Evolutionary conservation across 1,140 invertebrate species (phyloP).

Genomic region (Caerostris darwini): DNA sequence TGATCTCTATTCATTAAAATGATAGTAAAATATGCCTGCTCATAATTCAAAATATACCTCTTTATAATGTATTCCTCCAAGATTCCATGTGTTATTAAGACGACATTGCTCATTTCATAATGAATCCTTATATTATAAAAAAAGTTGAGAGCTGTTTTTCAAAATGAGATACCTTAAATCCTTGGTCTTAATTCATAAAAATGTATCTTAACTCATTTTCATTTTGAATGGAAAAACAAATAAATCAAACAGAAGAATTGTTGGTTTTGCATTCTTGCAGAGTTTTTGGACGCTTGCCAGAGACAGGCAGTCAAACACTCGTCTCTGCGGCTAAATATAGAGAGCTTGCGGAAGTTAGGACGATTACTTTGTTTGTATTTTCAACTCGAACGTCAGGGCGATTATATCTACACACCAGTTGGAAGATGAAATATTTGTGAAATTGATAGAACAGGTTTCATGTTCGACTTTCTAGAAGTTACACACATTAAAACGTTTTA

Average conservation of each 20-base stretch:
- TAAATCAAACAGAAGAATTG: neutral
- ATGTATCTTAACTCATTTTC: too few relatives aligned
- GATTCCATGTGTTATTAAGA: too few relatives aligned
- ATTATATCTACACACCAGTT: neutral
- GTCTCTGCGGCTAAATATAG: conserved; percentile 11
- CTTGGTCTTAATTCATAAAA: too few relatives aligned
- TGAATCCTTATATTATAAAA: too few relatives aligned
- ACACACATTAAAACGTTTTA: neutral
- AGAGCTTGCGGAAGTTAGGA: neutral
- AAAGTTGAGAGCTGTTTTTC: too few relatives aligned
- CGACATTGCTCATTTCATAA: too few relatives aligned
- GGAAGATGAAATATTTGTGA: neutral
- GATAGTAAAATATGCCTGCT: too few relatives aligned
- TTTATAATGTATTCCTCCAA: too few relatives aligned
- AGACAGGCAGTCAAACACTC: neutral
- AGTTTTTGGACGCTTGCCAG: neutral
- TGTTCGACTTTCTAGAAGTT: neutral
- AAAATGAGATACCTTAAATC: too few relatives aligned
- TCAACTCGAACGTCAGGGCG: neutral
- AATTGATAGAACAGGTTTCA: conserved; percentile 26
- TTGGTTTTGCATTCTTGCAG: conserved; percentile 28
- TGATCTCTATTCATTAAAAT: too few relatives aligned
- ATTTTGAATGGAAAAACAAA: too few relatives aligned
- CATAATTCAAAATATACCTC: too few relatives aligned
- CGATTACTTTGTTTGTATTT: conserved; percentile 49